Conservation (phyloP, 2,113 vertebrate species). For the Gambusia holbrooki region DNA sequence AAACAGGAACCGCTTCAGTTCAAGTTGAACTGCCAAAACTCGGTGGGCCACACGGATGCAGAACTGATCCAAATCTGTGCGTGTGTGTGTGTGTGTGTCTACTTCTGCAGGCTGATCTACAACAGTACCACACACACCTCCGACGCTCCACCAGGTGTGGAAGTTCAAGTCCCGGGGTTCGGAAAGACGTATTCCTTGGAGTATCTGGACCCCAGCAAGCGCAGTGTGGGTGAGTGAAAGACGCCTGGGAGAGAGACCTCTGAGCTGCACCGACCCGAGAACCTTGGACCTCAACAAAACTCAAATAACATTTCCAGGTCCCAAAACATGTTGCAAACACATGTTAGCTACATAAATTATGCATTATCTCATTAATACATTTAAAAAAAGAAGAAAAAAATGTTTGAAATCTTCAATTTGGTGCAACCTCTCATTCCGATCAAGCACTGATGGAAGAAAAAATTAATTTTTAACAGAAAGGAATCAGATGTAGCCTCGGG, state of each 20-base stretch:
- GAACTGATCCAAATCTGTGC: background rate
- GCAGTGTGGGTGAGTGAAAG: slow-evolving; percentile 84
- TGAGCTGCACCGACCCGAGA: background rate
- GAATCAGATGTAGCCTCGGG: background rate
- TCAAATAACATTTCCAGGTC: background rate
- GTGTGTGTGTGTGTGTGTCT: background rate
- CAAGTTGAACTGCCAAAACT: background rate
- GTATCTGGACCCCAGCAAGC: slow-evolving; percentile 95
- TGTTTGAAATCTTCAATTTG: background rate
- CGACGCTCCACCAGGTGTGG: slow-evolving; percentile 88
- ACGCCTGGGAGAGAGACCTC: accelerated
- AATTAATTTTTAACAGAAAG: too few relatives aligned
- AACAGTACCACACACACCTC: slow-evolving; percentile 86
- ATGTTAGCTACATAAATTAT: background rate
- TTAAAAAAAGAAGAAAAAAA: too few relatives aligned
- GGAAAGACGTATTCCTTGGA: slow-evolving; percentile 91
- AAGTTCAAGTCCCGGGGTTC: slow-evolving; percentile 91
- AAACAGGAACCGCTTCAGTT: slow-evolving; percentile 1
- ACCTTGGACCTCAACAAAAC: background rate
- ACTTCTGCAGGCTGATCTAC: slow-evolving; percentile 85
- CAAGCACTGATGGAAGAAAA: too few relatives aligned
- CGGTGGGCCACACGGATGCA: background rate
- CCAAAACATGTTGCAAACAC: background rate
- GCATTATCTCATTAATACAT: background rate
- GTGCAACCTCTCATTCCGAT: background rate